Conservation (phyloP, 2,797 vertebrate species). For the Tragopan temminckii region DNA sequence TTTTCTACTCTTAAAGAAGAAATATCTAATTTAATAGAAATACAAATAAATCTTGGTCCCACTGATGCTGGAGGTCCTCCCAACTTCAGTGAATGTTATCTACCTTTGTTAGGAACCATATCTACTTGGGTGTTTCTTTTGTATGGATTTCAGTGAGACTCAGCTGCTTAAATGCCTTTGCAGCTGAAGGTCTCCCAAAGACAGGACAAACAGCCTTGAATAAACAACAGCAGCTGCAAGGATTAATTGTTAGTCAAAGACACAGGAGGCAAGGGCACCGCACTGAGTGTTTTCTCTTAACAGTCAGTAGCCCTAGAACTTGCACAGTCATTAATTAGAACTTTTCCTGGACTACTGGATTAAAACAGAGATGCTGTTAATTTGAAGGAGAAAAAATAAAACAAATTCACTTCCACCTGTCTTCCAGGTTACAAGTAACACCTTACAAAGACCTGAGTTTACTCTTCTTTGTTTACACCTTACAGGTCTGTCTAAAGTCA, state of each 20-base stretch:
- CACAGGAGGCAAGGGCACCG: background rate
- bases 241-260: background rate
- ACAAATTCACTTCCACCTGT: background rate
- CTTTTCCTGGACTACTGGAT: background rate
- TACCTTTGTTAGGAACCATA: background rate
- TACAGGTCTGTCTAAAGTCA: background rate
- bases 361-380: background rate
- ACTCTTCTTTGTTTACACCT: background rate
- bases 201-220: background rate
- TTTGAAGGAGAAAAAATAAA: background rate
- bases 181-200: background rate
- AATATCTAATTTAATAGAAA: background rate
- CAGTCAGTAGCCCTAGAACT: background rate
- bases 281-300: background rate
- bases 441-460: background rate
- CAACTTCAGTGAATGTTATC: background rate
- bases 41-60: background rate
- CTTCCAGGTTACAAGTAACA: background rate
- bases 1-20: background rate
- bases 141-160: background rate
- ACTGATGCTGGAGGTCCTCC: background rate
- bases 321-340: background rate
- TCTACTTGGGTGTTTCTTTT: background rate
- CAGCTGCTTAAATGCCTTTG: background rate
- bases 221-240: background rate